phyloP scores from a whole-genome alignment of 1,140 invertebrate genomes.

The Bacillus rossius region DNA sequence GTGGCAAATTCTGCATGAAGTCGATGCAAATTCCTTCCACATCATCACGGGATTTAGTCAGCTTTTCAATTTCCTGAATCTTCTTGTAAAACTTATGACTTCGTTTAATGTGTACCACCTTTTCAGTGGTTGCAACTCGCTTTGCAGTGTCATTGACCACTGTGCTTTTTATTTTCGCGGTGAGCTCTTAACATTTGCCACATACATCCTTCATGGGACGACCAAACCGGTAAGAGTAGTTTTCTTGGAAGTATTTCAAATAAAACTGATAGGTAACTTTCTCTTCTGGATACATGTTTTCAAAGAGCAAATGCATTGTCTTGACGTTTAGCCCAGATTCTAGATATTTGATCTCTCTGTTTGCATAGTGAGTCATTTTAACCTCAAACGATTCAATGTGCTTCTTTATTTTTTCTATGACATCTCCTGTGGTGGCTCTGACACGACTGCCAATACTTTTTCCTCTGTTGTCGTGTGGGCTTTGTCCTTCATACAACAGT shows the following conservation, averaged over 20 bases:
- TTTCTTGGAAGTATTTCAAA: conserved; percentile 18
- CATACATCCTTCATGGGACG: conserved; percentile 19
- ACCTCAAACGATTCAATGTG: conserved; percentile 15
- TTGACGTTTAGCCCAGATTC: conserved; percentile 14
- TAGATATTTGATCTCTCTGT: conserved; percentile 11
- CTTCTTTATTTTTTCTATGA: conserved; percentile 8
- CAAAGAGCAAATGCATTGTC: conserved; percentile 18
- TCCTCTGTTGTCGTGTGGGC: conserved; percentile 13
- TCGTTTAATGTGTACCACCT: conserved; percentile 10
- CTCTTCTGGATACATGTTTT: no score
- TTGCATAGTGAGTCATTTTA: conserved; percentile 14
- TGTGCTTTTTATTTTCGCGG: conserved; percentile 18
- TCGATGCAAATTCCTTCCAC: conserved; percentile 1
- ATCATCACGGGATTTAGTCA: not conserved
- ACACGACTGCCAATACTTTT: conserved; percentile 8
- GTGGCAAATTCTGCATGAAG: conserved; percentile 8
- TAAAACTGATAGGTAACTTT: no score
- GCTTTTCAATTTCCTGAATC: conserved; percentile 6
- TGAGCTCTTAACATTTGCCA: conserved; percentile 17
- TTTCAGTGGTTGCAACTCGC: conserved; percentile 15
- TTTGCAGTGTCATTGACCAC: conserved; percentile 18
- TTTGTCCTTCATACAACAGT: conserved; percentile 2
- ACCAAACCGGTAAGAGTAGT: conserved; percentile 18
- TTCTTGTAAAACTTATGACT: conserved; percentile 15
- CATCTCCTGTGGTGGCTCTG: not conserved